Percentiles rank a stretch among this genome's conserved stretches.
Evolutionary conservation across 2,888 invertebrate species (phyloP).

Genomic region (Sminthurinus aureus): DNA sequence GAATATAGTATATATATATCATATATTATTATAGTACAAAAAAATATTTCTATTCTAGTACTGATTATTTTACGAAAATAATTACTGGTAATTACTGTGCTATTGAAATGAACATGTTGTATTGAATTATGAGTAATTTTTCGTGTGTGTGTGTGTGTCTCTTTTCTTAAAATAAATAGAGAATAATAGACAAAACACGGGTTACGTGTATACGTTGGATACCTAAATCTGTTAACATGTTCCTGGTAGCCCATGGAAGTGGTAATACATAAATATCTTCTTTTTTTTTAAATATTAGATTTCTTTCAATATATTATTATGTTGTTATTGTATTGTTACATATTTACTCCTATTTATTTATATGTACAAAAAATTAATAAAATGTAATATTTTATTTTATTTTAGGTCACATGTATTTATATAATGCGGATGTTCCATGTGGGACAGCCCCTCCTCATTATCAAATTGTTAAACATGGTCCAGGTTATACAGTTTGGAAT

Average conservation of each 20-base stretch:
- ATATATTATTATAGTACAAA: no score
- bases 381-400: no score
- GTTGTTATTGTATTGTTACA: no score
- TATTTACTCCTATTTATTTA: no score
- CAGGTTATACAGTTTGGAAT: slow-evolving; percentile 91
- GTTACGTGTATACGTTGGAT: slow-evolving; percentile 99
- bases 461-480: slow-evolving; percentile 86
- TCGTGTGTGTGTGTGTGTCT: not conserved
- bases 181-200: slow-evolving; percentile 90
- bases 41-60: no score
- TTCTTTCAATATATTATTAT: no score
- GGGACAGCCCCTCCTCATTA: slow-evolving; percentile 94
- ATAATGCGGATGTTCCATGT: slow-evolving; percentile 94
- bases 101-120: no score
- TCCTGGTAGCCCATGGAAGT: slow-evolving; percentile 86
- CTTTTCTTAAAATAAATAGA: slow-evolving; percentile 68
- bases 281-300: slow-evolving; percentile 67
- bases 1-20: no score
- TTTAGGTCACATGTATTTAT: slow-evolving; percentile 97
- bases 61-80: no score
- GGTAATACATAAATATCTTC: no score
- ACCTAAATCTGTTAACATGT: slow-evolving; percentile 91
- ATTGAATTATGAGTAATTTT: no score
- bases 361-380: not conserved
- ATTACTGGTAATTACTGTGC: no score